Base-by-base conservation (phyloP, 2,888 invertebrate genomes). In the Tridacna gigas region DNA sequence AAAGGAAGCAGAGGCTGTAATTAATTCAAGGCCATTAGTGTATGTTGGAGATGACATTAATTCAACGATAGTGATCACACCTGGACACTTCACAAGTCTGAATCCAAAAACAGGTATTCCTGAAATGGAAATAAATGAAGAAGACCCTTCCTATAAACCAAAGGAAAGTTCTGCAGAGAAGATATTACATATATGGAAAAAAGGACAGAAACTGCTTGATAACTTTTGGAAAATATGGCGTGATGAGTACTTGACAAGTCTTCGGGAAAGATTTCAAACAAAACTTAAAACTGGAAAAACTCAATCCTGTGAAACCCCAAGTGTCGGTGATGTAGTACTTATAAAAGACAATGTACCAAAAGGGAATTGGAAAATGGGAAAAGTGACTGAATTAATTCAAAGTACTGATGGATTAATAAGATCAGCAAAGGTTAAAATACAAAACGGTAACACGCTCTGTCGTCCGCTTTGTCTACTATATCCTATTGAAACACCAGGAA, bases 171-270 rank as follows among this genome's bases (percentile, higher is more conserved):
- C 56, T 5, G 18, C 56, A 20, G n/a, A 18, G 20, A 56, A 56
- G 20, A 20, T 56, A 56, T n/a, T 56, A 37, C 37, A 37, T 37
- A 37, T 65, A 25, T 77, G 76, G 81, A 77, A 71, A 48, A 81
- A 81, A 26, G 81, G 81, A 20, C 77, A 81, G 60, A 77, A 47
- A 28, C 47, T 78, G 25, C 37, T 82, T 18, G 61, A 82, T 26
- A 26, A n/a, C 22, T 82, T 82, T 74, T 82, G 81, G 81, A 37
- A 76, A 45, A 74, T 77, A 37, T 82, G 82, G 79, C n/a, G 63
- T 18, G 37, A 74, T 37, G 82, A 82, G n/a, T 82, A 82, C 69
- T 71, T 79, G 20, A 4, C 28, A 2, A 78, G 82, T 56, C 22
- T 79, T 11, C 48, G 79, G n/a, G 78, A 82, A 47, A 48, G 74